phyloP scores from a whole-genome alignment of 1,140 invertebrate species.

The Megalopta genalis region DNA sequence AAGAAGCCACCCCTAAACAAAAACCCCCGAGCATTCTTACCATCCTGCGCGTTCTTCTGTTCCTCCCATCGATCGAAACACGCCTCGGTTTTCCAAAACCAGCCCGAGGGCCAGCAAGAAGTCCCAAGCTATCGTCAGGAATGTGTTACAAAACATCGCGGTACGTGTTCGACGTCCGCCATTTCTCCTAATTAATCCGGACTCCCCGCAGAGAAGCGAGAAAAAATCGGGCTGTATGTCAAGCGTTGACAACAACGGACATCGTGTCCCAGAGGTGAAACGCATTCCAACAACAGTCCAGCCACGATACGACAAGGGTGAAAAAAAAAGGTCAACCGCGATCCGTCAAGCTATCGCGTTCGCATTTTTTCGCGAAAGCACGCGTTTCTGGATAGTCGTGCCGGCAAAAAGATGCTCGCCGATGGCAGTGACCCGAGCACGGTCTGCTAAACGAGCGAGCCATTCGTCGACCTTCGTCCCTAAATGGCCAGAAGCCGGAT shows the following conservation, averaged over 20 bases:
- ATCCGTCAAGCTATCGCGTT: neutral
- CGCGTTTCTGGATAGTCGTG: slow-evolving; percentile 31
- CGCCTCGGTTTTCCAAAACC: neutral
- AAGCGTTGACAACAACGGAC: too few species aligned
- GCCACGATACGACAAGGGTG: neutral
- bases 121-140: neutral
- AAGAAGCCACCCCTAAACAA: neutral
- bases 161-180: neutral
- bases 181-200: slow-evolving; percentile 1
- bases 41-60: neutral
- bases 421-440: slow-evolving; percentile 7
- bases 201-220: neutral
- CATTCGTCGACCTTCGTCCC: slow-evolving; percentile 14
- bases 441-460: slow-evolving; percentile 3
- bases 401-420: slow-evolving; percentile 13
- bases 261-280: slow-evolving; percentile 5
- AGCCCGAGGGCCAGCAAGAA: neutral
- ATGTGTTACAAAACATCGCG: neutral
- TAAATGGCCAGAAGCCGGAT: slow-evolving; percentile 32
- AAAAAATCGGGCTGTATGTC: neutral
- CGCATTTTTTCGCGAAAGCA: slow-evolving; percentile 38
- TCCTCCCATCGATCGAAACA: neutral
- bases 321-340: neutral
- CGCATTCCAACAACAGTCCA: slow-evolving; percentile 8
- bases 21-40: neutral